These are phyloP conservation scores for Atrina japonica DNA, from an alignment of 2,888 invertebrate species.

Conservation along the genomic window DNA sequence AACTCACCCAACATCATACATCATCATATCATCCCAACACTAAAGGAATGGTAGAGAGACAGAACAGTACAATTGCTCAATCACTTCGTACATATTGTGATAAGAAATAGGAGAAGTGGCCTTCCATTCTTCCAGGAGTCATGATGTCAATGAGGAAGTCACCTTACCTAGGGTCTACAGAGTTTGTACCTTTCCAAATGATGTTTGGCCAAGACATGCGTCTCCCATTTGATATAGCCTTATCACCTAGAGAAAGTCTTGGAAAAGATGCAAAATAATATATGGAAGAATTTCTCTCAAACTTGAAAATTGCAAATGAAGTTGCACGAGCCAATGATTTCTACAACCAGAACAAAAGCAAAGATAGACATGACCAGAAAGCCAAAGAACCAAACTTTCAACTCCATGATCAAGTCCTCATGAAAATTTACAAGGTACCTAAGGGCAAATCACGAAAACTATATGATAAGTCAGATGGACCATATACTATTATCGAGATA, in stretches of 20 bases:
- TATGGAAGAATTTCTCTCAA: neutral
- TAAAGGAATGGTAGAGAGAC: too few relatives aligned
- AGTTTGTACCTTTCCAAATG: conserved; percentile 41
- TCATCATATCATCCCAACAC: too few relatives aligned
- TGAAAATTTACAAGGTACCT: conserved; percentile 17
- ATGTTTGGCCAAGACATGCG: conserved; percentile 42
- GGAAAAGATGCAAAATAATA: conserved; percentile 6
- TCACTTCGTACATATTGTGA: conserved; percentile 37
- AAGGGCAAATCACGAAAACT: conserved; percentile 17
- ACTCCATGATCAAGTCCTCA: too few relatives aligned
- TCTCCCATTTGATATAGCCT: conserved; percentile 1
- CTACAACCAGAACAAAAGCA: conserved; percentile 15
- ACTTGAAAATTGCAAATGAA: neutral
- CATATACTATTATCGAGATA: conserved; percentile 4
- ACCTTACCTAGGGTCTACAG: conserved; percentile 40
- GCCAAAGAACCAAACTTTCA: conserved; percentile 8
- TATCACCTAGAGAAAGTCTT: conserved; percentile 3
- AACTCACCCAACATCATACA: conserved; percentile 46
- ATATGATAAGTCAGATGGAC: conserved; percentile 9
- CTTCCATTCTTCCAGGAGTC: conserved; percentile 38
- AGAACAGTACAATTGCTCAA: conserved; percentile 43
- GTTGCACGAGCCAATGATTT: conserved; percentile 8
- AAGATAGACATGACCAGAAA: conserved; percentile 22
- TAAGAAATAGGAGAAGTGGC: conserved; percentile 48
- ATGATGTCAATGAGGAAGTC: conserved; percentile 49